Evolutionary conservation across 1,140 invertebrate species (phyloP).

Genomic region (Diabrotica virgifera): DNA sequence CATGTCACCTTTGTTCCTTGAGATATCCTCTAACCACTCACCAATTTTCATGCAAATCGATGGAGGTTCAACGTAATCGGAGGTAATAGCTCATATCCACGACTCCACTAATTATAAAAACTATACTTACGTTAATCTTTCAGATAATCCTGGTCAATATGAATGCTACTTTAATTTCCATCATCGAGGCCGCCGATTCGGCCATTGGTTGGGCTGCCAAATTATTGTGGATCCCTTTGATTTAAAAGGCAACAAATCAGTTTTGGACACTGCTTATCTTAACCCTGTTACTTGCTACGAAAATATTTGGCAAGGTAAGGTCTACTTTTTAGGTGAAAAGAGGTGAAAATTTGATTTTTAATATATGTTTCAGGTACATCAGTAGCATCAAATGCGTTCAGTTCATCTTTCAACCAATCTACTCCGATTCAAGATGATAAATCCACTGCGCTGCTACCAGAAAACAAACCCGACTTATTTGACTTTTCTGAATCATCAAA

Average conservation of each 20-base stretch:
- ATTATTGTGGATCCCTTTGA: conserved; percentile 37
- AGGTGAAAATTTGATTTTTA: not conserved
- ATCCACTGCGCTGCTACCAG: not conserved
- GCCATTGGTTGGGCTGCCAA: conserved; percentile 43
- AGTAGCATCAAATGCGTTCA: not conserved
- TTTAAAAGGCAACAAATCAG: conserved; percentile 27
- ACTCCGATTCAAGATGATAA: no score
- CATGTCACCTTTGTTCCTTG: no score
- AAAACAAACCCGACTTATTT: not conserved
- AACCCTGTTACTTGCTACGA: conserved; percentile 3
- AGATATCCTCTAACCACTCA: no score
- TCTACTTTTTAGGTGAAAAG: not conserved
- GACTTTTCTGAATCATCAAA: not conserved
- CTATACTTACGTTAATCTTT: conserved; percentile 9
- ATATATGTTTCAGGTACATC: not conserved
- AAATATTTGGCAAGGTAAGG: conserved; percentile 7
- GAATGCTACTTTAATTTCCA: conserved; percentile 49
- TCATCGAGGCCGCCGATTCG: conserved; percentile 44
- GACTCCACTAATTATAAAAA: no score
- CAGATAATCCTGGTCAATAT: conserved; percentile 43
- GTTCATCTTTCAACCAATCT: not conserved
- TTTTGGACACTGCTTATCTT: conserved; percentile 15
- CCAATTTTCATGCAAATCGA: no score
- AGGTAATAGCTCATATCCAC: no score
- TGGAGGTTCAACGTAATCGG: no score